phyloP scores from a whole-genome alignment of 2,888 invertebrate genomes.

The Nymphalis c-album region DNA sequence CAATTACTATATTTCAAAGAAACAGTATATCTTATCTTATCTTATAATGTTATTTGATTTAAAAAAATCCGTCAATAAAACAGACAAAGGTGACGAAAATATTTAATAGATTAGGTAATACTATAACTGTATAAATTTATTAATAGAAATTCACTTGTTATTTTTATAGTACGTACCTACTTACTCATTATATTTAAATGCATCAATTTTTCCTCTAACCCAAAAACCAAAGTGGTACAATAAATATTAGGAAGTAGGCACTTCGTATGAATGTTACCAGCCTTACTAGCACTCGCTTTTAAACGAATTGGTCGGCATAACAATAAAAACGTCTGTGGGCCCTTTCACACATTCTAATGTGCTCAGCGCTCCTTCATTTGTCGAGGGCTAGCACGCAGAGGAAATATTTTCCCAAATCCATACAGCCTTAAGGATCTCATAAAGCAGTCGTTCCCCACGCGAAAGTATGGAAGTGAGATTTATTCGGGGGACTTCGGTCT shows the following conservation, averaged over 20 bases:
- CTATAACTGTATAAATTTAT: no score
- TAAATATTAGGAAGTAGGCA: constrained; percentile 76
- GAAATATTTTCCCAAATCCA: constrained; percentile 82
- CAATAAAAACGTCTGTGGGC: constrained; percentile 78
- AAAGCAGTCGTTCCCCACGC: constrained; percentile 81
- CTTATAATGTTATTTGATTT: constrained; percentile 28
- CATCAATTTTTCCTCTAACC: constrained; percentile 55
- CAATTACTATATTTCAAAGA: constrained; percentile 38
- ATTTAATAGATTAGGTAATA: neutral
- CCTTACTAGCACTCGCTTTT: constrained; percentile 75
- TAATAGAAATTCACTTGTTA: neutral
- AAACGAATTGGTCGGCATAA: constrained; percentile 80
- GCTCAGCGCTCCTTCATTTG: constrained; percentile 79
- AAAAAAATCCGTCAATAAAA: no score
- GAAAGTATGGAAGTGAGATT: constrained; percentile 82
- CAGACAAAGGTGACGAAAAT: neutral
- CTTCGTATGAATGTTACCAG: constrained; percentile 67
- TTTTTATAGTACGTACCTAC: neutral
- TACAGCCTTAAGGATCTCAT: constrained; percentile 82
- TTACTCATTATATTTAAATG: constrained; percentile 34
- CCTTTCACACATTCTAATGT: constrained; percentile 80
- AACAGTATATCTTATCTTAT: no score
- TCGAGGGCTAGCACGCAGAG: constrained; percentile 77
- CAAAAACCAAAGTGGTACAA: constrained; percentile 45
- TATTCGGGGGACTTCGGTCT: constrained; percentile 77